Base-by-base conservation (phyloP, 2,888 invertebrate genomes). In the Argyra leucocephala region DNA sequence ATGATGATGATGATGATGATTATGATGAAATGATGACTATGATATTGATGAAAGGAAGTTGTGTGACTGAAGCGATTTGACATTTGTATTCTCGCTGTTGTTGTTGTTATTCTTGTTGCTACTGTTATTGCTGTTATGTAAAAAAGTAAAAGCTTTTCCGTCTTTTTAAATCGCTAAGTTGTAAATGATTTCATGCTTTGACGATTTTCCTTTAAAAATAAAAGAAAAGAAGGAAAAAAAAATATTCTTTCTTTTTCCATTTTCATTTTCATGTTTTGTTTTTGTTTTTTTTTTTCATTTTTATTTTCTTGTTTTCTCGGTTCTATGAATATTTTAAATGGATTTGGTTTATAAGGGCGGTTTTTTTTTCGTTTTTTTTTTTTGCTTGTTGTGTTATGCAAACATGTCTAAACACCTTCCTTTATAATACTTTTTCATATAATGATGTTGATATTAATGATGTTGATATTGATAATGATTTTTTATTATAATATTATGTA, bases 141-240 rank as follows among this genome's bases (percentile, higher is more conserved):
- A n/a, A n/a, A n/a, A n/a, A n/a, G n/a, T n/a, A n/a, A 48, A 48
- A 48, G 48, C 48, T 48, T 48, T 48, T 48, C 48, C 48, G 48
- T 48, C 48, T 48, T 48, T 18, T 48, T 48, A 15, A 48, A 48
- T 48, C 48, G 48, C 48, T 48, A 48, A 48, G 18, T 48, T 48
- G 48, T 48, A 48, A 48, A 48, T 48, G 48, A 48, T 48, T 48
- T 48, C 48, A 48, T 48, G 48, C 48, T 15, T 48, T 48, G 18
- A 48, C 48, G 48, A 48, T 48, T 48, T 48, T 48, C 48, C 2
- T n/a, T 18, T 48, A 37, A 15, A 37, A 37, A 37, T 15, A 15
- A 48, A 48, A 15, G 2, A 31, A 3, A 6, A 48, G 18, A 48
- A 48, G 12, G 48, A 18, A 48, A 1, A 48, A 2, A 18, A 48